Percentiles rank a stretch among this genome's conserved stretches.
These are phyloP conservation scores for Itoplectis maculator DNA, from an alignment of 2,888 invertebrate species.

Conservation along the genomic window DNA sequence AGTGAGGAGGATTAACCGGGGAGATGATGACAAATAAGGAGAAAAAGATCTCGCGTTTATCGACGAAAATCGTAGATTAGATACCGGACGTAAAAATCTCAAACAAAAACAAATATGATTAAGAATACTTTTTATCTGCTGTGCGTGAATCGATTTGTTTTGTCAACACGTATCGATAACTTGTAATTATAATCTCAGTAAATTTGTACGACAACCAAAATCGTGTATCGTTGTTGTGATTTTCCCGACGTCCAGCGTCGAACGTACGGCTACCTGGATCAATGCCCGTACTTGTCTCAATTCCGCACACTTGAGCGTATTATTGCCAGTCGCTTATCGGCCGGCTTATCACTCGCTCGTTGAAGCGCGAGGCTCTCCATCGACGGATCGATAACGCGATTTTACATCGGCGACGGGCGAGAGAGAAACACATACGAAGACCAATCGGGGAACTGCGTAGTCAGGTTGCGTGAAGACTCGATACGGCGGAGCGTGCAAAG, in stretches of 20 bases:
- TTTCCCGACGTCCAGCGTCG: background rate
- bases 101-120: background rate
- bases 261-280: background rate
- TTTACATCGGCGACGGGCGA: constrained; percentile 37
- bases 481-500: background rate
- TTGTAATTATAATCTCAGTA: constrained; percentile 28
- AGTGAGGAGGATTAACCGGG: background rate
- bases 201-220: background rate
- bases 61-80: background rate
- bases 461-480: constrained; percentile 21
- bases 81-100: background rate
- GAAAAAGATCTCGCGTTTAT: background rate
- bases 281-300: background rate
- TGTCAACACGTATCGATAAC: background rate
- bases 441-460: constrained; percentile 34
- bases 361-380: constrained; percentile 67
- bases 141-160: background rate
- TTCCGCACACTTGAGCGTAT: constrained; percentile 6
- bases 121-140: background rate
- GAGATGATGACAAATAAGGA: too few relatives aligned
- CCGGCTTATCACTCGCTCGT: constrained; percentile 69
- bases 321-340: constrained; percentile 29
- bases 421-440: constrained; percentile 19
- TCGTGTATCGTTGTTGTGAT: background rate
- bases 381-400: constrained; percentile 71